Evolutionary conservation across 2,797 vertebrate species (phyloP).

Genomic region (Muscicapa striata): DNA sequence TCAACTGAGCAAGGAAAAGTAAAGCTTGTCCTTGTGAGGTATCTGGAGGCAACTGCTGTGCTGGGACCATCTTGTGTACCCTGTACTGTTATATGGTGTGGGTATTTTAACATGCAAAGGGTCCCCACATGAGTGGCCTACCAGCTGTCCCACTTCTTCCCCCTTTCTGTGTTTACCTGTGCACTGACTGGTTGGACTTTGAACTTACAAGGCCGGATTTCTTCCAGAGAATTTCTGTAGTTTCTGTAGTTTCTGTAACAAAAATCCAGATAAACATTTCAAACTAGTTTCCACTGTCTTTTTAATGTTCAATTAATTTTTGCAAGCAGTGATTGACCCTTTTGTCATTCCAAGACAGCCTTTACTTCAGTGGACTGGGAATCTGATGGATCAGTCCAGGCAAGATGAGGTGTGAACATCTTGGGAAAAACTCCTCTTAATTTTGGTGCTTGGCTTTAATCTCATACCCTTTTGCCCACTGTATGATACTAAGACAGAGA

Average conservation of each 20-base stretch:
- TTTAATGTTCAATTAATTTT: background rate
- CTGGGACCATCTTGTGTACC: background rate
- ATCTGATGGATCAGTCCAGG: background rate
- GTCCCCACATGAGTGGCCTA: background rate
- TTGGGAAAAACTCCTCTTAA: background rate
- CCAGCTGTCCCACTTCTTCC: background rate
- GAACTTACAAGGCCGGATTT: background rate
- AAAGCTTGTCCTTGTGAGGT: background rate
- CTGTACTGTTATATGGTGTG: background rate
- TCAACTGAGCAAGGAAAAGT: background rate
- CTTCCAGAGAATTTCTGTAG: background rate
- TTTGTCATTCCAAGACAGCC: background rate
- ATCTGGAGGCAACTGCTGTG: background rate
- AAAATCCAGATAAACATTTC: background rate
- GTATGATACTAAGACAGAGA: background rate
- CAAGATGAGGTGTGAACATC: background rate
- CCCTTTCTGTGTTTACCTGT: background rate
- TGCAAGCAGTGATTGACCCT: background rate
- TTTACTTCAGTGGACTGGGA: background rate
- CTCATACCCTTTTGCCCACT: background rate
- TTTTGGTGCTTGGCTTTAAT: background rate
- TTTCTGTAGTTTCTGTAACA: rapidly evolving
- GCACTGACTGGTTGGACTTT: background rate
- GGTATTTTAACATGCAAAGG: background rate
- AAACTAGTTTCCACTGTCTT: background rate